phyloP scores from a whole-genome alignment of 2,888 invertebrate genomes.

The Philaethria dido region DNA sequence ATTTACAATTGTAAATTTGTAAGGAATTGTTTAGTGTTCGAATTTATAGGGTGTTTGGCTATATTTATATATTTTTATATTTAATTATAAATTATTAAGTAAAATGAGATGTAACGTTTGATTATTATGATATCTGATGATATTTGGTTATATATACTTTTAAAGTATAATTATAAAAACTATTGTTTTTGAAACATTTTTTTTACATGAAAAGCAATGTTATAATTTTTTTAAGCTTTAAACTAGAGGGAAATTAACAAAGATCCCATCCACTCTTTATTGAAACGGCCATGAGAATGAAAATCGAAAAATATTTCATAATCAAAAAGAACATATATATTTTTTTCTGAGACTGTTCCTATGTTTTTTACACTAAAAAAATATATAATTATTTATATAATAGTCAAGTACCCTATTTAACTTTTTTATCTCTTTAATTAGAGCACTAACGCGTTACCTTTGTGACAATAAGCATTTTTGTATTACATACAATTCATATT shows the following conservation, averaged over 20 bases:
- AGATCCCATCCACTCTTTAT: no score
- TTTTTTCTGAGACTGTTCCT: no score
- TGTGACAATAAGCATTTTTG: conserved; percentile 78
- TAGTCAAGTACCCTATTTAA: conserved; percentile 26
- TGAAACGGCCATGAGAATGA: no score
- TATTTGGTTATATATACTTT: background rate
- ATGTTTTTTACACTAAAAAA: no score
- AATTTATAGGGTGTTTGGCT: conserved; percentile 39
- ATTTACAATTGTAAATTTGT: conserved; percentile 52
- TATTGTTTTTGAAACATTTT: no score
- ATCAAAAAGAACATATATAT: no score
- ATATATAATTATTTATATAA: background rate
- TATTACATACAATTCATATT: conserved; percentile 57
- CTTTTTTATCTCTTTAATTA: background rate
- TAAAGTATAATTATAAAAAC: no score
- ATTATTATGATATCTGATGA: background rate
- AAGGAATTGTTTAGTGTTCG: conserved; percentile 42
- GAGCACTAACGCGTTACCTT: conserved; percentile 51
- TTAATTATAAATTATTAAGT: background rate
- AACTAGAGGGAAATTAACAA: no score
- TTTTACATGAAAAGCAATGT: no score
- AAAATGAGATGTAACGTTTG: background rate
- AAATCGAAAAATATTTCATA: no score
- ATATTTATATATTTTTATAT: conserved; percentile 17
- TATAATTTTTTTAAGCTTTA: no score